A percentile compares a stretch with the other conserved stretches of the same genome.
Evolutionary conservation across 2,888 invertebrate genomes (phyloP).

Genomic region (Pristionchus maxplancki): DNA sequence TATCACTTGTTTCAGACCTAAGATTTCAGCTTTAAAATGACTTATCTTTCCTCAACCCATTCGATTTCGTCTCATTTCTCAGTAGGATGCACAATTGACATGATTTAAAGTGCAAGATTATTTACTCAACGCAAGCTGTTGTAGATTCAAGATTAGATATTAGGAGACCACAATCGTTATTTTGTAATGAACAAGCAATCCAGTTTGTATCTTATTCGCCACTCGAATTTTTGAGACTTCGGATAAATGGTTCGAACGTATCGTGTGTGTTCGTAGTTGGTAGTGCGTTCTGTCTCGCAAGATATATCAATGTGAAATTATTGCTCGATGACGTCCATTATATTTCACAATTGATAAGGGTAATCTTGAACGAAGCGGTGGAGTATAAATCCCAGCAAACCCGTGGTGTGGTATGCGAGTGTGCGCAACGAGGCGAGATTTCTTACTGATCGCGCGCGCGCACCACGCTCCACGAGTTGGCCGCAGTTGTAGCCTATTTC

Average conservation of each 20-base stretch:
- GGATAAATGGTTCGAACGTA: constrained; percentile 12
- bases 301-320: background rate
- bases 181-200: constrained; percentile 17
- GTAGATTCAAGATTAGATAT: constrained; percentile 8
- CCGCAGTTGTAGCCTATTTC: background rate
- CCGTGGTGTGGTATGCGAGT: background rate
- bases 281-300: background rate
- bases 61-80: constrained; percentile 13
- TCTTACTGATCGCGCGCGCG: background rate
- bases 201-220: background rate
- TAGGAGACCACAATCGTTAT: background rate
- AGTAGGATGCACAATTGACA: constrained; percentile 45
- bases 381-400: background rate
- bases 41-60: background rate
- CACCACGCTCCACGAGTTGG: background rate
- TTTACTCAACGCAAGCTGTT: background rate
- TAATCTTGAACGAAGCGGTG: background rate
- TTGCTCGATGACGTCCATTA: background rate
- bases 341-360: background rate
- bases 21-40: constrained; percentile 21
- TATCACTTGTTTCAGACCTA: constrained; percentile 9
- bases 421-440: background rate
- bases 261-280: background rate
- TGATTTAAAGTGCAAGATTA: constrained; percentile 12
- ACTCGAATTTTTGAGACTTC: background rate